Conservation (phyloP, 1,140 invertebrate species). For the Drosophila lacertosa region DNA sequence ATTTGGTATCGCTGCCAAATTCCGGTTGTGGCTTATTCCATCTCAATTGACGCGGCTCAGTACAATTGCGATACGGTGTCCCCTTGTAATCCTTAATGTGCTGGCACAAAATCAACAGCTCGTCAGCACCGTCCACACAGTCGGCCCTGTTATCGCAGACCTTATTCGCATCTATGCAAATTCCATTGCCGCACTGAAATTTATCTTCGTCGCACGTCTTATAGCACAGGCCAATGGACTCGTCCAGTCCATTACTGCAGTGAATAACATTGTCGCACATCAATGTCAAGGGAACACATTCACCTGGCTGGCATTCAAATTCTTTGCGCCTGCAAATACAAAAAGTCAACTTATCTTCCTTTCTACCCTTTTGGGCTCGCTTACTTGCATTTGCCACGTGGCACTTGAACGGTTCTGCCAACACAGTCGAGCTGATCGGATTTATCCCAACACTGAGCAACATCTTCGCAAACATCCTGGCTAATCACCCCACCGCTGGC, state of each 20-base stretch:
- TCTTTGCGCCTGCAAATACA: neutral
- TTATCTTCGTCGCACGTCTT: neutral
- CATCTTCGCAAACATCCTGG: neutral
- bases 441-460: conserved; percentile 4
- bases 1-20: neutral
- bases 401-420: neutral
- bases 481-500: conserved; percentile 17
- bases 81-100: neutral
- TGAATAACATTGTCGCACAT: conserved; percentile 12
- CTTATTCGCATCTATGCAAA: neutral
- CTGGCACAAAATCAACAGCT: conserved; percentile 13
- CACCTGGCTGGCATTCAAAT: conserved; percentile 3
- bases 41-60: no score
- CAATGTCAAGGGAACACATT: neutral
- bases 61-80: neutral
- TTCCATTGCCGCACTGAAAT: conserved; percentile 43
- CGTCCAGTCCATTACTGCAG: conserved; percentile 35
- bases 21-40: neutral
- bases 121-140: conserved; percentile 41
- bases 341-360: neutral
- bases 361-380: no score
- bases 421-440: conserved; percentile 15
- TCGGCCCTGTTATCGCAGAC: conserved; percentile 14
- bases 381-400: conserved; percentile 9
- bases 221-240: conserved; percentile 16